phyloP scores from a whole-genome alignment of 2,113 vertebrate species.

The Pollimyrus isidori region DNA sequence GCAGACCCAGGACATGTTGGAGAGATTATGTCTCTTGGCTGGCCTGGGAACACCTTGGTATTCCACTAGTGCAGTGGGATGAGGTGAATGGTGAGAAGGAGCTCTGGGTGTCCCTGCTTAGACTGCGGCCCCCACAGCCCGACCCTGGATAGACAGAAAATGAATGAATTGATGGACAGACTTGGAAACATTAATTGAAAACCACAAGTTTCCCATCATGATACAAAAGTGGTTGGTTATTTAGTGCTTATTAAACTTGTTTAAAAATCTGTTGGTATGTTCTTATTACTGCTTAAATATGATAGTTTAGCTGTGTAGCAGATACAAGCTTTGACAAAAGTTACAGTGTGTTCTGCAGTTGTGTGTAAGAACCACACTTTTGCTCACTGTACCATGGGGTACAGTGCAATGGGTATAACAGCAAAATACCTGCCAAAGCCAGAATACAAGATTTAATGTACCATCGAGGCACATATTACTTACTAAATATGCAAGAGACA shows the following conservation, averaged over 20 bases:
- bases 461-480: not conserved
- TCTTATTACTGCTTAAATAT: too few relatives aligned
- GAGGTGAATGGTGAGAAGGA: too few relatives aligned
- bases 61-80: too few relatives aligned
- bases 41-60: too few relatives aligned
- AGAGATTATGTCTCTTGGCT: too few relatives aligned
- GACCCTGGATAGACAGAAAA: too few relatives aligned
- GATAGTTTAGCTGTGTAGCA: too few relatives aligned
- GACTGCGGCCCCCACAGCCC: too few relatives aligned
- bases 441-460: not conserved
- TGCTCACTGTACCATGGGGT: not conserved
- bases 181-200: constrained; percentile 80
- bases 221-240: not conserved
- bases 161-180: constrained; percentile 26
- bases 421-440: not conserved
- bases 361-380: too few relatives aligned
- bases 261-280: too few relatives aligned
- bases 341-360: not conserved
- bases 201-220: not conserved
- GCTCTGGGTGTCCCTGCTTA: too few relatives aligned
- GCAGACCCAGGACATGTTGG: too few relatives aligned
- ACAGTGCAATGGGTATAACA: not conserved
- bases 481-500: not conserved
- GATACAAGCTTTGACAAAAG: not conserved
- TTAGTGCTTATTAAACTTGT: not conserved